Evolutionary conservation across 2,888 invertebrate genomes (phyloP), one percentile per base, ranked within the genome.

Genomic region (Sialis lutaria): DNA sequence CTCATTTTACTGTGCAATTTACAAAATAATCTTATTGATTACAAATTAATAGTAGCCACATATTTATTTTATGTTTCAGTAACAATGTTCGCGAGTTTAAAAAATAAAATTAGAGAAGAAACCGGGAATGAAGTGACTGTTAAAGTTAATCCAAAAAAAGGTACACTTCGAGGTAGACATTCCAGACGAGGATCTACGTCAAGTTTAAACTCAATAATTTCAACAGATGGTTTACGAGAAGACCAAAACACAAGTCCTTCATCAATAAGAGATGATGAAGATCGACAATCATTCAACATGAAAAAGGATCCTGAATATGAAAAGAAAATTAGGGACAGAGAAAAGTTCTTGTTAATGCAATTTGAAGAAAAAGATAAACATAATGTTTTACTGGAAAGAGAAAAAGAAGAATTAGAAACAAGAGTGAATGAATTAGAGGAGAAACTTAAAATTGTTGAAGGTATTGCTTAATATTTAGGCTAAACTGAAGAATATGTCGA

Each of bases 61-160:
- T 22, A 22, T 22, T 22, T 22, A 22, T 22, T 22, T 22, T 22
- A 22, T 22, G 22, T 22, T 9, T 33, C 34, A 49, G 42, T 42
- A 42, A 70, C 61, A 60, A 90, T 90, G 89, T 90, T 90, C 64
- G 81, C 86, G 45, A 84, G 84, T 58, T 67, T 90, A 53, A 89
- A 89, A 66, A 88, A 86, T 66, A 88, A 88, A 71, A 88, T 89
- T 56, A 82, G 83, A 56, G 87, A 88, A 63, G 89, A 89, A 70
- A 87, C 87, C 52, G 88, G 88, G 44, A 84, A 77, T 61, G 87
- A 88, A 64, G 70, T 87, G n/a, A 39, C 39, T n/a, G 22, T 47
- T 33, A 47, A 47, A 69, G 58, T 54, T 70, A 72, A 49, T 67
- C 68, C 6, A 7, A 60, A 67, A 65, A 54, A 68, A 60, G 57